These are phyloP conservation scores for Lucilia sericata DNA, from an alignment of 1,140 invertebrate species.

Conservation along the genomic window DNA sequence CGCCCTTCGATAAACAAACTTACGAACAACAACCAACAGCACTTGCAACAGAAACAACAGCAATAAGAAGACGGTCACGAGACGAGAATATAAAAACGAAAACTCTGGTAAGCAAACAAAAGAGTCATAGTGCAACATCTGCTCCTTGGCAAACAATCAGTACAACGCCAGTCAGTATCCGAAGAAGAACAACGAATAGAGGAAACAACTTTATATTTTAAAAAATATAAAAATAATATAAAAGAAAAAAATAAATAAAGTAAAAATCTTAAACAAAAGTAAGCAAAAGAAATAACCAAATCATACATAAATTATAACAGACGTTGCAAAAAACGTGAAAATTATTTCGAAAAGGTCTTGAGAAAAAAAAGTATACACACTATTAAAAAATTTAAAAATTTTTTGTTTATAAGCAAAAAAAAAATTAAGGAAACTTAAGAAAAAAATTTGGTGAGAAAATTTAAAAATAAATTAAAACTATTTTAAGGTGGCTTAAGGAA, in stretches of 20 bases:
- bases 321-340: background rate
- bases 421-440: background rate
- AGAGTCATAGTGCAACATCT: constrained; percentile 48
- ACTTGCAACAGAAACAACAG: constrained; percentile 28
- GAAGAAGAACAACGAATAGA: constrained; percentile 45
- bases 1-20: constrained; percentile 4
- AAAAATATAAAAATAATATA: background rate
- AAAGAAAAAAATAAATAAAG: background rate
- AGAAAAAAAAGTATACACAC: constrained; percentile 9
- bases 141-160: constrained; percentile 49
- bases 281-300: background rate
- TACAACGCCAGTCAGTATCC: constrained; percentile 46
- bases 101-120: constrained; percentile 26
- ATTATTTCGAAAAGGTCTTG: background rate
- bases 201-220: background rate
- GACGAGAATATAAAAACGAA: constrained; percentile 31
- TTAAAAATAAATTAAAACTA: too few relatives aligned
- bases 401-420: background rate
- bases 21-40: background rate
- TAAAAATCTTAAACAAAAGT: background rate
- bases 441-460: background rate
- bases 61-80: constrained; percentile 20
- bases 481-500: too few relatives aligned
- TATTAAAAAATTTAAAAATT: background rate
- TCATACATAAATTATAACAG: background rate